Conservation (phyloP, 2,888 invertebrate species). For the Calliphora vomitoria region DNA sequence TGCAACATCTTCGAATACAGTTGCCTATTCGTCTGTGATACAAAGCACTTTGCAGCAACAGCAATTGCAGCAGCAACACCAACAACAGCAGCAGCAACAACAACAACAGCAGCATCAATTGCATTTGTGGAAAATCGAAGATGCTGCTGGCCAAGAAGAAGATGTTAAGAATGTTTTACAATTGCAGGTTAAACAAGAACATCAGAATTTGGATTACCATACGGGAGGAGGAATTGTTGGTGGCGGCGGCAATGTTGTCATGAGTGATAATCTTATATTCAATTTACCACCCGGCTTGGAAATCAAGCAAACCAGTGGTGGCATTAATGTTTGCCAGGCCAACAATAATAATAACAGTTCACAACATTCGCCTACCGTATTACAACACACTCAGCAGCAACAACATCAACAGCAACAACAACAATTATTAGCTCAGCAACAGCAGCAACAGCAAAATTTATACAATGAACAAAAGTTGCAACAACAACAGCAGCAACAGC, state of each 20-base stretch:
- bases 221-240: conserved; percentile 67
- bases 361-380: conserved; percentile 69
- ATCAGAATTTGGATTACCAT: conserved; percentile 81
- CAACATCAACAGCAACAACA: conserved; percentile 75
- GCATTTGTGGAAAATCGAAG: conserved; percentile 79
- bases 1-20: conserved; percentile 84
- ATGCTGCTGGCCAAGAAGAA: conserved; percentile 76
- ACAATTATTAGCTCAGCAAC: conserved; percentile 65
- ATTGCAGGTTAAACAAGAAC: conserved; percentile 82
- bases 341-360: conserved; percentile 40
- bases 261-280: conserved; percentile 81
- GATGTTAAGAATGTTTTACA: conserved; percentile 82
- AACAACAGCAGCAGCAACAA: conserved; percentile 76
- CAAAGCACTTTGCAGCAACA: conserved; percentile 84
- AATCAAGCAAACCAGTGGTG: conserved; percentile 79
- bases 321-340: conserved; percentile 42
- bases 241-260: conserved; percentile 74
- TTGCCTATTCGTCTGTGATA: conserved; percentile 93
- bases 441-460: conserved; percentile 68
- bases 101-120: conserved; percentile 79
- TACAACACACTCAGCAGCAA: conserved; percentile 79
- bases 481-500: conserved; percentile 68
- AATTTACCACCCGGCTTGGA: conserved; percentile 82
- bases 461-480: conserved; percentile 75
- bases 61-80: conserved; percentile 76